A percentile compares a stretch with the other conserved stretches of the same genome.
Evolutionary conservation across 2,888 invertebrate genomes (phyloP).

Genomic region (Brachyopa scutellaris): DNA sequence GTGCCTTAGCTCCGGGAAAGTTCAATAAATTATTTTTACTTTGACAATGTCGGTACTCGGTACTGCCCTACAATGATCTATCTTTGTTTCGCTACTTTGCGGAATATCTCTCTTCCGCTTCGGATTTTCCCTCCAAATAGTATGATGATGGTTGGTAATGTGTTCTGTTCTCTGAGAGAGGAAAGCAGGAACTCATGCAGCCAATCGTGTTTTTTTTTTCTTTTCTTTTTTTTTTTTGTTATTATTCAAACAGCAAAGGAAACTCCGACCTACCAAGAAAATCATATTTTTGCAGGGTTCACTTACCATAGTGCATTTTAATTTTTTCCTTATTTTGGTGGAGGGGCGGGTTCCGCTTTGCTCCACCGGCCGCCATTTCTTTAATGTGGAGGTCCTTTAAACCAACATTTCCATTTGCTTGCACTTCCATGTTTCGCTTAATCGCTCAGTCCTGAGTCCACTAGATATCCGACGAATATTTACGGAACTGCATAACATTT

Average conservation of each 20-base stretch:
- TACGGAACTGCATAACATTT: constrained; percentile 40
- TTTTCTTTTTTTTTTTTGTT: neutral
- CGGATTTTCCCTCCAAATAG: constrained; percentile 41
- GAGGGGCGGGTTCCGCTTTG: constrained; percentile 24
- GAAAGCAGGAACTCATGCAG: constrained; percentile 15
- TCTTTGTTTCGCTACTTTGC: constrained; percentile 68
- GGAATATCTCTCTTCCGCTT: constrained; percentile 66
- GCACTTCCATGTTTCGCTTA: constrained; percentile 32
- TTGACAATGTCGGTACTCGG: constrained; percentile 61
- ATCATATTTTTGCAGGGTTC: constrained; percentile 17
- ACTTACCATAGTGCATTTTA: constrained; percentile 16
- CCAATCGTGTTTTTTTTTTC: constrained; percentile 19
- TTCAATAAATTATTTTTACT: constrained; percentile 70
- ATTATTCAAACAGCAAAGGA: neutral
- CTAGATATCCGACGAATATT: constrained; percentile 29
- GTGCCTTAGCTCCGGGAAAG: constrained; percentile 61
- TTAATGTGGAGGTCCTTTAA: constrained; percentile 27
- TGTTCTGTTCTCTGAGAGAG: constrained; percentile 35
- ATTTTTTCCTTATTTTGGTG: constrained; percentile 15
- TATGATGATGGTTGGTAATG: constrained; percentile 26
- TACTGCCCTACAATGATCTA: constrained; percentile 66
- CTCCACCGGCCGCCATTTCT: neutral
- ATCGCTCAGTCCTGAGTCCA: constrained; percentile 42
- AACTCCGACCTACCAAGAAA: constrained; percentile 20
- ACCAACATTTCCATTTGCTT: constrained; percentile 21